Evolutionary conservation across 2,113 vertebrate genomes (phyloP), one percentile per base, ranked within the genome.

Genomic region (Saguinus midas): DNA sequence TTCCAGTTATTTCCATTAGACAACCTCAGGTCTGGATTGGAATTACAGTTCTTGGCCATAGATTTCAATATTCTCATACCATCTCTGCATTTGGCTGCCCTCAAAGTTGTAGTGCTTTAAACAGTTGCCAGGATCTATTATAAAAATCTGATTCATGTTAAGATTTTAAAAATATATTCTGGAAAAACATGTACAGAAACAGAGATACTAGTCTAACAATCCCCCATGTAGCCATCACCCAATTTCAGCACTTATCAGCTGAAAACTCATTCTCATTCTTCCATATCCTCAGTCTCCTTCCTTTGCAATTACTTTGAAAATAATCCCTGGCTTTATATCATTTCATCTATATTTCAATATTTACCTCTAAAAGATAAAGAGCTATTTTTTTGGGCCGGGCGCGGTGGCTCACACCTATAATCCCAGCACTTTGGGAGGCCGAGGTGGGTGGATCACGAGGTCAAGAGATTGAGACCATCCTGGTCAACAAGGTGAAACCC

Each of bases 21-120:
- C 2, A 43, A 64, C 20, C 43, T 95, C 20, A 72, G 29, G 43
- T 73, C 75, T 80, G 84, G 32, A 50, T 55, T 82, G 45, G 40
- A 94, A 95, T 80, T 58, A 87, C 0, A 73, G 45, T 72, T 93
- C 81, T 94, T 90, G 73, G 79, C 48, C 12, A 40, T 55, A 52
- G 17, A 90, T 68, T 75, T 82, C 68, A 94, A 40, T 21, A 79
- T 96, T 68, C 23, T 95, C n/a, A 40, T 87, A 29, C 17, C 48
- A 73, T 66, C 37, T 37, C 18, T 83, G 35, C 18, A 45, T 75
- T 52, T 82, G 81, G n/a, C 45, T 87, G 5, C 29, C 29, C 23
- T 95, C 43, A 87, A 79, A 82, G 58, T 87, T 87, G 23, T 72
- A 18, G 86, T 91, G 57, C 20, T 78, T 81, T 94, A 94, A 87